Base-by-base conservation (phyloP, 2,797 vertebrate species). In the Melanotaenia boesemani region DNA sequence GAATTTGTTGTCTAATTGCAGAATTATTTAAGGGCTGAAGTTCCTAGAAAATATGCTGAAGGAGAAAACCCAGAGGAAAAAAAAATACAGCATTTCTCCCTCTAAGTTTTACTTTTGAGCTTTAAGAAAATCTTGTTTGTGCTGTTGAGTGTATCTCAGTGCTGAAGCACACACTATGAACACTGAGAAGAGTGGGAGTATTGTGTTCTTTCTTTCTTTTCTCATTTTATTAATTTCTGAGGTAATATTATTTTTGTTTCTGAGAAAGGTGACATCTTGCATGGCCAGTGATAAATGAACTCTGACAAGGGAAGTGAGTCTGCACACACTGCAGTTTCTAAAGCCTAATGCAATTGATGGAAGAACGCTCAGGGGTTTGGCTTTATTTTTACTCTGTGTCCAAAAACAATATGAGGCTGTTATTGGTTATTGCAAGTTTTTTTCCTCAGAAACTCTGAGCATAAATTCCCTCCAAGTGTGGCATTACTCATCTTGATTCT, bases 1-100 rank as follows among this genome's bases (percentile, higher is more conserved):
- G 72, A 20, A 63, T 50, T 34, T 65, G 77, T 87, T 85, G 76
- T 73, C 65, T 46, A 58, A 62, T 66, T 81, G 54, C 39, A 90
- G 77, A 91, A 91, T 91, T 84, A 91, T 91, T 91, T 74, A 93
- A 50, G 82, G 68, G 20, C 66, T 65, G 61, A 82, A 69, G 60
- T 73, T 62, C 58, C 63, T n/a, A 15, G 50, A 59, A 76, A 76
- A 73, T 36, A 2, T 16, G 52, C 22, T 13, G 52, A 52, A 72
- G 37, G 30, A 60, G 6, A 37, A 83, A 75, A 70, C 65, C 72
- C 41, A 32, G 24, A 52, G 15, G 67, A 61, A 78, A 63, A 74
- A 70, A 76, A 74, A 58, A 28, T 18, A 64, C 48, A 44, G 60
- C 57, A 71, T 63, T 72, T 41, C 56, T 5, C 20, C 15, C 58